phyloP scores from a whole-genome alignment of 2,888 invertebrate genomes.

The Argyresthia albistria region DNA sequence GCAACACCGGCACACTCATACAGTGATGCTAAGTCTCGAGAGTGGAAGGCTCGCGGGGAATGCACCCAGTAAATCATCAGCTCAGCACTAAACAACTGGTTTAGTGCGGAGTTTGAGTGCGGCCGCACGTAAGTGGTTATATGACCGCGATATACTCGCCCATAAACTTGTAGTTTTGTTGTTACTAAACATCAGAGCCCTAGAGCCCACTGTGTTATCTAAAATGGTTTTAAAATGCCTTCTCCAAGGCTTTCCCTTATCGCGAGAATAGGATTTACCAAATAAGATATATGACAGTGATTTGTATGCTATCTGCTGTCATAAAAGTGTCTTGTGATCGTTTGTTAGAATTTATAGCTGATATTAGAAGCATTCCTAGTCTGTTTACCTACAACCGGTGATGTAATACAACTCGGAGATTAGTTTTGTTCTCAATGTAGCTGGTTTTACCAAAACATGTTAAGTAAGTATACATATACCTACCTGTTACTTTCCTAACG shows the following conservation, averaged over 20 bases:
- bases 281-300: constrained; percentile 46
- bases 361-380: constrained; percentile 5
- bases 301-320: constrained; percentile 46
- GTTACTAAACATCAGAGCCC: constrained; percentile 46
- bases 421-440: too few species aligned
- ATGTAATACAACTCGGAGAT: not conserved
- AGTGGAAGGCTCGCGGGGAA: constrained; percentile 35
- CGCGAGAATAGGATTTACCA: constrained; percentile 23
- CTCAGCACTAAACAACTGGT: constrained; percentile 48
- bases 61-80: constrained; percentile 63
- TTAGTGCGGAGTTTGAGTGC: constrained; percentile 31
- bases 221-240: constrained; percentile 20
- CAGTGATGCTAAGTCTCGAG: constrained; percentile 22
- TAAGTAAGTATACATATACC: not conserved
- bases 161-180: constrained; percentile 62
- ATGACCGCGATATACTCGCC: constrained; percentile 41
- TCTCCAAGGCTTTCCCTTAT: not conserved
- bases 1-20: constrained; percentile 11
- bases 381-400: not conserved
- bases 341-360: constrained; percentile 38
- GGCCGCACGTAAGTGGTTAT: constrained; percentile 32
- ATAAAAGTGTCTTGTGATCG: constrained; percentile 50
- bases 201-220: constrained; percentile 47
- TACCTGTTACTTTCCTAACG: not conserved
- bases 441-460: too few species aligned